Base-by-base conservation (phyloP, 2,888 invertebrate species). In the Chorisops tibialis region DNA sequence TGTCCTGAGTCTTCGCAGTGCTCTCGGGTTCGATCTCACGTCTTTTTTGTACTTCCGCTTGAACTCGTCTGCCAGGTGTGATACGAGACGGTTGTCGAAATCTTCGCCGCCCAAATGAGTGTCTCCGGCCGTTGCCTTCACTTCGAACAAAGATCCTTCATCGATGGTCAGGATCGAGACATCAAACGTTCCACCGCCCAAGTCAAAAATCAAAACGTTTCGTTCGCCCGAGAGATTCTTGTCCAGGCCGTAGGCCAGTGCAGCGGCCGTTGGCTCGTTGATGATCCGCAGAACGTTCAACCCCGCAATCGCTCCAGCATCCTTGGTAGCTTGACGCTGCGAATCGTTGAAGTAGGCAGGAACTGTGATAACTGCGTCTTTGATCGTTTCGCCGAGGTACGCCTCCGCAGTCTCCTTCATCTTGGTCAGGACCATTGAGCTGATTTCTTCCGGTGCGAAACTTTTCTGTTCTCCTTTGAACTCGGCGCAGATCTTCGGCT, bases 151-250 rank as follows among this genome's bases (percentile, higher is more conserved):
- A 0, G 88, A 87, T 0, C 93, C 87, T 77, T 95, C 93, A 70
- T 92, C 90, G 74, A 96, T 95, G 67, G 91, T 87, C 30, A 96
- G 81, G 67, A 95, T 85, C 24, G 95, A 95, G 7, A 96, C 95
- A 80, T 96, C 95, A 74, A 96, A 96, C 37, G 93, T 94, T 30
- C 93, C 95, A 66, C 94, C 94, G 21, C 89, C 89, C 63, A 90
- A 81, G 75, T 89, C 89, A 69, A 87, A 89, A 69, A 89, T 88
- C 12, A 89, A 77, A 5, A 89, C 86, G 73, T 87, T 88, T 67
- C 86, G 87, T 71, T 89, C 88, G 2, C 88, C 88, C 72, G 83
- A 85, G 12, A 88, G 79, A 70, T 87, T 84, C 75, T 88, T 89
- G 72, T 89, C 88, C 49, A 89, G 78, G 6, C 94, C 93, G 70